Base-by-base conservation (phyloP, 2,797 vertebrate genomes). In the Lagodon rhomboides region DNA sequence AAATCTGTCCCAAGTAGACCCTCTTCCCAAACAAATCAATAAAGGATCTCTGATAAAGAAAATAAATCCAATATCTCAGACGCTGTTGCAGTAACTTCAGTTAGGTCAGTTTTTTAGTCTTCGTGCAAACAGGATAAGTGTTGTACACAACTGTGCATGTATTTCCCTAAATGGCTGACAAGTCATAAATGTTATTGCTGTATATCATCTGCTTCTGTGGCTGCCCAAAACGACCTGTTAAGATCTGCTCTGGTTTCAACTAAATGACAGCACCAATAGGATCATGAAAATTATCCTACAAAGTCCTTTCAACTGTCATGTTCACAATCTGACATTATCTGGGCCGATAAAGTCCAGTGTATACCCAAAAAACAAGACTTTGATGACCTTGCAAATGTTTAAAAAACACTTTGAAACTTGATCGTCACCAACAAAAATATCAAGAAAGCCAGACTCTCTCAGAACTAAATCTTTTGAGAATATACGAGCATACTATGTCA, bases 401-500 rank as follows among this genome's bases (percentile, higher is more conserved):
- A 0, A 51, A 41, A 62, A 75, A 53, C 12, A 49, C 41, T 74
- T 50, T 13, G 68, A 80, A 84, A 77, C 73, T 12, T 59, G 68
- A 85, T 63, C 41, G 34, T 66, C 18, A 16, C 41, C 10, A 38
- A 81, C 2, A 73, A 60, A 75, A 75, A 83, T 12, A 78, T 70
- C 1, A 76, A 81, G 51, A 47, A 79, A 85, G 76, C 18, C 22
- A 64, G 53, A 76, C 59, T 59, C 62, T 58, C 64, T 77, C 34
- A 61, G 38, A 81, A 63, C 47, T 72, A 60, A 67, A 81, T 84
- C 63, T 81, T 91, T 85, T 75, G 51, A 87, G 84, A 85, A 80
- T 69, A 83, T 38, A 79, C 15, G 12, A 73, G 62, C 34, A 44
- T 73, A 83, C 68, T 56, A 68, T 89, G 89, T 91, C 72, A 89